Conservation (phyloP, 2,113 vertebrate genomes). For the Ptilorrhoa leucosticta region DNA sequence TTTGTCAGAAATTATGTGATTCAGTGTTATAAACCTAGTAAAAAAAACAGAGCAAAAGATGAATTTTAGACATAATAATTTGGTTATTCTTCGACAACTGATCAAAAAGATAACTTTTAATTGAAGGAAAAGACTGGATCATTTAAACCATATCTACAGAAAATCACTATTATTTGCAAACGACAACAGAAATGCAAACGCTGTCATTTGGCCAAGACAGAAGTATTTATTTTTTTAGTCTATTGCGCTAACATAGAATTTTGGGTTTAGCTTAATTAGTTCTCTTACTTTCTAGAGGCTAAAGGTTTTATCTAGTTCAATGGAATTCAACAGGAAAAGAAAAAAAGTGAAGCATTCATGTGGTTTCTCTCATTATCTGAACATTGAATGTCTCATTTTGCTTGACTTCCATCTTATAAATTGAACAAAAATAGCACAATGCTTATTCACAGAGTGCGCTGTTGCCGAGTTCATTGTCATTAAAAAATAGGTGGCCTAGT, state of each 20-base stretch:
- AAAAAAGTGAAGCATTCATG: background rate
- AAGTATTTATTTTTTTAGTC: background rate
- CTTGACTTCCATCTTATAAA: background rate
- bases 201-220: background rate
- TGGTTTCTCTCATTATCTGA: background rate
- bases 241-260: background rate
- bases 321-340: background rate
- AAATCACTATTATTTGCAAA: background rate
- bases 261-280: background rate
- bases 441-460: background rate
- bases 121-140: background rate
- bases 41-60: background rate
- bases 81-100: background rate
- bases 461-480: background rate
- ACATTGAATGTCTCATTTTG: background rate
- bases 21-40: background rate
- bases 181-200: background rate
- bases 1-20: background rate
- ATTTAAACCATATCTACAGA: background rate
- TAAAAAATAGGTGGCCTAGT: conserved; percentile 42
- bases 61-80: background rate
- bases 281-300: background rate
- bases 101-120: background rate
- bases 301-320: background rate
- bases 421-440: conserved; percentile 1